Conservation (phyloP, 37 sponge, comb jelly and placozoan species). For the Dysidea cf. avara region DNA sequence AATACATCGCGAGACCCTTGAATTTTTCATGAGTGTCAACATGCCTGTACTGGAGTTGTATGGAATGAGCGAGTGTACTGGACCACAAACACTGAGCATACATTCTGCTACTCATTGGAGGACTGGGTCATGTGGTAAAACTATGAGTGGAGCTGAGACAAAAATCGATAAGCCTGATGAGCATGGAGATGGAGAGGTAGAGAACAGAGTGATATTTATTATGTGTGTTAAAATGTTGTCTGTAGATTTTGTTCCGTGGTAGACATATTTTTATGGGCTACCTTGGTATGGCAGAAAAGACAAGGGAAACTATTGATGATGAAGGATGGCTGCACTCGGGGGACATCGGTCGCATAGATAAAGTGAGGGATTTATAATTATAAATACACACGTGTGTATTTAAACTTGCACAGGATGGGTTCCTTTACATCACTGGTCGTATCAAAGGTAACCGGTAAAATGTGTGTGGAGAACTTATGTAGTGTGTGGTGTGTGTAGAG, state of each 20-base stretch:
- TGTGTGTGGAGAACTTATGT: background rate
- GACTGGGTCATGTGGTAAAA: slow-evolving; percentile 64
- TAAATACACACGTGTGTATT: background rate
- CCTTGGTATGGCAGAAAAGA: slow-evolving; percentile 83
- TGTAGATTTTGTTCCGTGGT: slow-evolving; percentile 72
- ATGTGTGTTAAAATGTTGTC: background rate
- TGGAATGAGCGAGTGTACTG: slow-evolving; percentile 77
- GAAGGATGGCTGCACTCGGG: slow-evolving; percentile 95
- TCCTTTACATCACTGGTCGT: slow-evolving; percentile 69
- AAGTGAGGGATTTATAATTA: slow-evolving; percentile 2
- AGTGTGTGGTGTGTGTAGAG: slow-evolving; percentile 31
- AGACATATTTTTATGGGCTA: slow-evolving; percentile 97
- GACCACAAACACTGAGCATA: slow-evolving; percentile 39
- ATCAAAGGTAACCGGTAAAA: slow-evolving; percentile 59
- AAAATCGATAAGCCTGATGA: slow-evolving; percentile 77
- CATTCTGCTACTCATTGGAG: slow-evolving; percentile 49
- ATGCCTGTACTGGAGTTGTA: slow-evolving; percentile 72
- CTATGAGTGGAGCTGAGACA: slow-evolving; percentile 53
- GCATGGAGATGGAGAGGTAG: slow-evolving; percentile 89
- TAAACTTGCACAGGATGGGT: slow-evolving; percentile 36
- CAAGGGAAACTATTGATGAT: slow-evolving; percentile 76
- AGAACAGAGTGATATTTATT: background rate
- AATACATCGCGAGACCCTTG: slow-evolving; percentile 52
- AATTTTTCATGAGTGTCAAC: slow-evolving; percentile 71
- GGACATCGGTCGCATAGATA: slow-evolving; percentile 82